A percentile compares a stretch with the other conserved stretches of the same genome.
Evolutionary conservation across 2,888 invertebrate species (phyloP).

Genomic region (Tineola bisselliella): DNA sequence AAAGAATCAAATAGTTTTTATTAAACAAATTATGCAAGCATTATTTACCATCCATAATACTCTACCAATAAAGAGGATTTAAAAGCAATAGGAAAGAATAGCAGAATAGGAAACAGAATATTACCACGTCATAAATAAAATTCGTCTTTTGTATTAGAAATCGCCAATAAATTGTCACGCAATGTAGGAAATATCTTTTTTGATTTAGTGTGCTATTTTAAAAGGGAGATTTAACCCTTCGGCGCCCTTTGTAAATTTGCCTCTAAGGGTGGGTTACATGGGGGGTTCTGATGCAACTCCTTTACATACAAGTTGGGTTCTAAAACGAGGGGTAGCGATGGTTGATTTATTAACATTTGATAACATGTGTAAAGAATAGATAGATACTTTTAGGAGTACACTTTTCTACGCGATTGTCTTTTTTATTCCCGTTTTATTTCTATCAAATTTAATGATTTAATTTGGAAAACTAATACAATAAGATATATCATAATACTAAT

Average conservation of each 20-base stretch:
- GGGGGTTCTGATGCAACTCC: constrained; percentile 13
- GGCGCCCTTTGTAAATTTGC: constrained; percentile 18
- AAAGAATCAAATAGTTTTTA: no score
- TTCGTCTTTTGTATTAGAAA: constrained; percentile 43
- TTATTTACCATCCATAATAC: neutral
- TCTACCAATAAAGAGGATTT: constrained; percentile 9
- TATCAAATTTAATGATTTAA: no score
- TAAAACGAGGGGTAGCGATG: constrained; percentile 9
- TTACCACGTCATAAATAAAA: constrained; percentile 63
- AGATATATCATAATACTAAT: no score
- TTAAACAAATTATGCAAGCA: no score
- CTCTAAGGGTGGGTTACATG: constrained; percentile 11
- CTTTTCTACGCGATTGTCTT: no score
- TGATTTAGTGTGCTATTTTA: neutral
- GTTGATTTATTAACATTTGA: neutral
- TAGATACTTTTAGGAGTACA: neutral
- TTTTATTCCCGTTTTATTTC: no score
- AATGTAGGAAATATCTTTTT: constrained; percentile 20
- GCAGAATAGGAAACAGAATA: constrained; percentile 38
- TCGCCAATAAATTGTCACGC: constrained; percentile 60
- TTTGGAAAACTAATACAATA: no score
- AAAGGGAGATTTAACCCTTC: constrained; percentile 28
- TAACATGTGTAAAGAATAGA: neutral
- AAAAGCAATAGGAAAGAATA: constrained; percentile 15
- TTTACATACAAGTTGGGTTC: constrained; percentile 12